Base-by-base conservation (phyloP, 2,113 vertebrate species). In the Hemichromis elongatus region DNA sequence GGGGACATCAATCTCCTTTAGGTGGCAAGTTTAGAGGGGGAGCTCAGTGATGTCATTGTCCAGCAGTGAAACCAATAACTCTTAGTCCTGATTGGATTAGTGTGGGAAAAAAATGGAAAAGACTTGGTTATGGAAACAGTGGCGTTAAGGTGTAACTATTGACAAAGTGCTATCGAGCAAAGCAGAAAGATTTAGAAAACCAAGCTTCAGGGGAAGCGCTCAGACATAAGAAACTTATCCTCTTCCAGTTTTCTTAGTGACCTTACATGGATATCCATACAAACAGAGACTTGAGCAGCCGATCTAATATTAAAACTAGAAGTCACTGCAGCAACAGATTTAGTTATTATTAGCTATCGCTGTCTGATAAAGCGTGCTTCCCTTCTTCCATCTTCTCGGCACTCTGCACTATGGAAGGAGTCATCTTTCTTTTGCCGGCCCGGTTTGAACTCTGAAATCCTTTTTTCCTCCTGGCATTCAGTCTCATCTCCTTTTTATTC, bases 11-110 rank as follows among this genome's bases (percentile, higher is more conserved):
- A 89, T 93, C 89, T 82, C 24, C 33, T 90, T 88, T 57, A 89
- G 84, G 82, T 83, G 94, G 83, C 91, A 82, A 88, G 18, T 92
- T 93, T 90, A 92, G 63, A 85, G 77, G 73, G 77, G 50, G 61
- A 33, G 59, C 63, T 47, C 73, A 35, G 45, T 90, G 86, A 90
- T 78, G 87, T 89, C 90, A 84, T 82, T 11, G 6, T 73, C 66
- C 81, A 35, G 45, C 68, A 28, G 54, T 75, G 66, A 87, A 81
- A 55, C 57, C 83, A 30, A 30, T 56, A 75, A 54, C 79, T 86
- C 86, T 81, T 55, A 79, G 77, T 87, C 66, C 73, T 89, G 68
- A 91, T 68, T 88, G 57, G 82, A 87, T 83, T 54, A 77, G 33
- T 70, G 78, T 73, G 42, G 42, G 26, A 0, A 2, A 56, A 61